These are phyloP conservation scores for Rhopilema esculentum DNA, from an alignment of 30 jellyfish, hydroid and myxozoan species.

Conservation along the genomic window DNA sequence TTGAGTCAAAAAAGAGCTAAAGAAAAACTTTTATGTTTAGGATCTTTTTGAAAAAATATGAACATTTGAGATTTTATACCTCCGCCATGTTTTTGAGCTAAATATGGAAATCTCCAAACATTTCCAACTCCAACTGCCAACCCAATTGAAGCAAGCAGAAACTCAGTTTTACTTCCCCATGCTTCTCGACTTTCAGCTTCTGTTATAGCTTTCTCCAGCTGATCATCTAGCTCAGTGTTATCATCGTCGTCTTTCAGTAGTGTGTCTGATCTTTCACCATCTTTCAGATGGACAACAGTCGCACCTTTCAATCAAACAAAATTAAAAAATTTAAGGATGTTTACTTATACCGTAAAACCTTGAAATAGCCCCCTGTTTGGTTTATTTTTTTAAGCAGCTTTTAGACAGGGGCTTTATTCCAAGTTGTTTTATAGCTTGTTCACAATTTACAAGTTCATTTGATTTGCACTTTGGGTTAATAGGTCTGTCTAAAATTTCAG, in stretches of 20 bases:
- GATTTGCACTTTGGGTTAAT: too few species aligned
- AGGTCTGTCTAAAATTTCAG: too few species aligned
- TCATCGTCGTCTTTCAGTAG: conserved; percentile 44
- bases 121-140: conserved; percentile 99
- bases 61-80: too few species aligned
- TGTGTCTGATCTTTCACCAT: conserved; percentile 53
- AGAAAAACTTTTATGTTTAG: too few species aligned
- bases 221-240: conserved; percentile 44
- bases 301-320: conserved; percentile 36
- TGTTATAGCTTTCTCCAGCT: conserved; percentile 47
- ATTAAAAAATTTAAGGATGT: too few species aligned
- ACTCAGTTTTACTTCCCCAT: conserved; percentile 98
- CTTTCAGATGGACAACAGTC: conserved; percentile 60
- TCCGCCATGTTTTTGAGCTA: conserved; percentile 98
- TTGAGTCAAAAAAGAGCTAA: too few species aligned
- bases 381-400: too few species aligned
- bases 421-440: too few species aligned
- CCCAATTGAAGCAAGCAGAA: conserved; percentile 97
- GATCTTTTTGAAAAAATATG: too few species aligned
- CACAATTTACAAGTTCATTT: too few species aligned
- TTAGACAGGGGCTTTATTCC: too few species aligned
- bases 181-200: conserved; percentile 92
- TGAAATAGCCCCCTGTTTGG: too few species aligned
- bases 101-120: conserved; percentile 98
- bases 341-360: background rate